Conservation (phyloP, 2,797 vertebrate species). For the Hippopotamyrus pictus region DNA sequence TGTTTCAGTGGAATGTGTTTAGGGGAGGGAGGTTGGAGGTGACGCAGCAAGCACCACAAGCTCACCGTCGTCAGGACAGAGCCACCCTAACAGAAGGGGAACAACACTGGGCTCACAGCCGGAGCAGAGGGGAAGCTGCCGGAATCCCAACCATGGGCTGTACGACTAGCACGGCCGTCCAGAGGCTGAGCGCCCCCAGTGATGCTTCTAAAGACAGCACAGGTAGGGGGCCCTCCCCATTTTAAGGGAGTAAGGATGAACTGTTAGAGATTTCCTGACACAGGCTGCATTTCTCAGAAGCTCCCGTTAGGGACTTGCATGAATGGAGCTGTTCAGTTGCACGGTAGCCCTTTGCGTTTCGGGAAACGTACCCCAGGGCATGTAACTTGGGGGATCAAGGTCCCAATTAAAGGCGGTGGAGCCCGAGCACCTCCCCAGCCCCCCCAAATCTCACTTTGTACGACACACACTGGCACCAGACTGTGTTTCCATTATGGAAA, state of each 20-base stretch:
- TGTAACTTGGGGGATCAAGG: not conserved
- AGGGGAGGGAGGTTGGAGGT: not conserved
- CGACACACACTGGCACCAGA: not conserved
- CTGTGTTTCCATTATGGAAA: not conserved
- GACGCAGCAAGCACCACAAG: not conserved
- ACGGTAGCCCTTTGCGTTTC: not conserved
- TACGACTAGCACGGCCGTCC: conserved; percentile 11
- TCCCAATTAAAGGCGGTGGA: not conserved
- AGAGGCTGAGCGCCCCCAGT: not conserved
- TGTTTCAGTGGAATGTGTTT: not conserved
- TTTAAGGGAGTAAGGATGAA: not conserved
- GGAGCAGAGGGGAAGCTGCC: not conserved
- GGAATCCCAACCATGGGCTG: conserved; percentile 3
- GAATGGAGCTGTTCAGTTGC: not conserved
- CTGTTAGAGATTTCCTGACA: not conserved
- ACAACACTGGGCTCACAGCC: not conserved
- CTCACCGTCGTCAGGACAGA: not conserved
- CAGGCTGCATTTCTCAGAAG: not conserved
- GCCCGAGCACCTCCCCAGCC: not conserved
- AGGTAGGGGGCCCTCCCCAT: not conserved
- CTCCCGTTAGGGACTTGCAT: not conserved
- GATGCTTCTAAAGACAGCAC: not conserved
- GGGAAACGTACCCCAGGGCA: not conserved
- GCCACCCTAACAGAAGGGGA: not conserved
- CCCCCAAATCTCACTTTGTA: not conserved